Conservation (phyloP, 1,140 invertebrate species). For the Drosophila baimaii region DNA sequence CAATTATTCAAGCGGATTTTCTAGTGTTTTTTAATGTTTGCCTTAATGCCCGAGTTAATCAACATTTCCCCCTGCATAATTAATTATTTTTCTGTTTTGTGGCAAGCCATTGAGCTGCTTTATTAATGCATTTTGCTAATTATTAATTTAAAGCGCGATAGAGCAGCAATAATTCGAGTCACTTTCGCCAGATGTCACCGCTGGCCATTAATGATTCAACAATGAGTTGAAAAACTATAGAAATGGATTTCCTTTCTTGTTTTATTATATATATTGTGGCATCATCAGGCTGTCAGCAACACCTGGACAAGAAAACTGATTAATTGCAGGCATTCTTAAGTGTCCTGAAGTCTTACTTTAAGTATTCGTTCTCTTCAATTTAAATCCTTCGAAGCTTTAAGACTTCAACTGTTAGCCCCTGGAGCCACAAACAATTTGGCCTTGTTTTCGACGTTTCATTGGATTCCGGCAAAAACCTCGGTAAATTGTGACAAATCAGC, state of each 20-base stretch:
- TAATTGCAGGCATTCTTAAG: constrained; percentile 8
- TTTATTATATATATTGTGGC: background rate
- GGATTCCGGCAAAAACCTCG: constrained; percentile 9
- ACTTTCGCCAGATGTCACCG: background rate
- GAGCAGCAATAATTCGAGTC: constrained; percentile 17
- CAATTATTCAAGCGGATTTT: constrained; percentile 29
- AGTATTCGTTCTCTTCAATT: no score
- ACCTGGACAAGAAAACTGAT: constrained; percentile 21
- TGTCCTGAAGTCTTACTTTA: background rate
- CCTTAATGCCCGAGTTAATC: constrained; percentile 13
- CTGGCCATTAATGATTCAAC: constrained; percentile 23
- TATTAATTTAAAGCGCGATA: constrained; percentile 34
- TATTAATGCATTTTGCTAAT: constrained; percentile 49
- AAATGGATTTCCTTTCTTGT: background rate
- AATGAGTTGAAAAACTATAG: constrained; percentile 36
- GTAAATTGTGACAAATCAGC: constrained; percentile 43
- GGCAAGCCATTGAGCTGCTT: constrained; percentile 17
- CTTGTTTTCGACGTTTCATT: constrained; percentile 29
- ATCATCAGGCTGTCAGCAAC: constrained; percentile 9
- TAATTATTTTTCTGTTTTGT: constrained; percentile 43
- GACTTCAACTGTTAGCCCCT: constrained; percentile 6
- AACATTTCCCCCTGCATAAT: constrained; percentile 53
- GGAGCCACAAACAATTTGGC: constrained; percentile 15
- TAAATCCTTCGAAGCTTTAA: background rate
- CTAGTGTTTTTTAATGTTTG: constrained; percentile 19